Conservation (phyloP, 37 sponge, comb jelly and placozoan genomes). For the Sycon ciliatum region DNA sequence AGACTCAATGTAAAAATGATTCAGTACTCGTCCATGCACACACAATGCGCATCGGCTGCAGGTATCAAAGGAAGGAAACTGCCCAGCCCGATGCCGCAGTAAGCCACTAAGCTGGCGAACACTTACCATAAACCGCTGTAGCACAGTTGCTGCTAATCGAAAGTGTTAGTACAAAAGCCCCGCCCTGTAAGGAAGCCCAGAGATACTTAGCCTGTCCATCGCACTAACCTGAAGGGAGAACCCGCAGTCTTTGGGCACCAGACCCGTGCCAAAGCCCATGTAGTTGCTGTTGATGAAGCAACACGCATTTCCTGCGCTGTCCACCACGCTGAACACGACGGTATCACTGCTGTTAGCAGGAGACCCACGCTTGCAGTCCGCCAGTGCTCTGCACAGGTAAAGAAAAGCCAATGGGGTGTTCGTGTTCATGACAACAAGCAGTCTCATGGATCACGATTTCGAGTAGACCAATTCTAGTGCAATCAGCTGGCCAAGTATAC, state of each 20-base stretch:
- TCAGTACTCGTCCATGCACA: no score
- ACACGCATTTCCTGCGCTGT: slow-evolving; percentile 67
- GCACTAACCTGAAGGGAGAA: slow-evolving; percentile 66
- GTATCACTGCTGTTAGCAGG: slow-evolving; percentile 60
- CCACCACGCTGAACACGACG: slow-evolving; percentile 62
- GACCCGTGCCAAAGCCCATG: slow-evolving; percentile 81
- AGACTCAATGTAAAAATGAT: no score
- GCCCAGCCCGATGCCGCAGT: not conserved
- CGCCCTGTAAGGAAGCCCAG: no score
- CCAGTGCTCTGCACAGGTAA: not conserved
- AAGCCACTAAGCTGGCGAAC: not conserved
- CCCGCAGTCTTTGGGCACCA: slow-evolving; percentile 73
- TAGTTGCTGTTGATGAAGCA: slow-evolving; percentile 88
- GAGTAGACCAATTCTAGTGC: not conserved
- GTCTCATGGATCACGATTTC: no score
- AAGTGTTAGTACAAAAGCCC: not conserved
- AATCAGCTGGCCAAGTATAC: not conserved
- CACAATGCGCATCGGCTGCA: no score
- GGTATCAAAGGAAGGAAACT: no score
- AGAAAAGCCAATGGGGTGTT: not conserved
- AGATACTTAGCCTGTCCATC: not conserved
- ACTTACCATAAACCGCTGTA: not conserved
- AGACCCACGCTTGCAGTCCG: slow-evolving; percentile 27
- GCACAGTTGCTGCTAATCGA: not conserved
- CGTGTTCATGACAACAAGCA: no score